Percentiles rank a stretch among this genome's conserved stretches.
Conservation (phyloP, 2,113 vertebrate genomes). For the Balaenoptera acutorostrata region DNA sequence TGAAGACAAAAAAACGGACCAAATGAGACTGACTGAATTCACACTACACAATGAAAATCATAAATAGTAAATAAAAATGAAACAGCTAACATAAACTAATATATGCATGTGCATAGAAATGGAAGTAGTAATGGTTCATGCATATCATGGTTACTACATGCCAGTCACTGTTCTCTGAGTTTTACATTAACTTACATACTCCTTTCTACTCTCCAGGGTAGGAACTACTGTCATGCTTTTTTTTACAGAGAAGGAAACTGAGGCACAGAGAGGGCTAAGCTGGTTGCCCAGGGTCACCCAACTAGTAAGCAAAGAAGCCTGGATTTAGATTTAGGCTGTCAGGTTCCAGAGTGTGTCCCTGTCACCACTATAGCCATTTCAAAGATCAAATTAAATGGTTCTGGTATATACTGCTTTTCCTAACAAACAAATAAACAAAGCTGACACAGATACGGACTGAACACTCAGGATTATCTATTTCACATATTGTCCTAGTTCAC, state of each 20-base stretch:
- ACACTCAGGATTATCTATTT: neutral
- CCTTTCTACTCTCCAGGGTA: neutral
- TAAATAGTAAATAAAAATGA: neutral
- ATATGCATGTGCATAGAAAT: neutral
- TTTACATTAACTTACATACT: neutral
- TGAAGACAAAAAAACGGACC: neutral
- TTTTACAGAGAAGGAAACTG: neutral
- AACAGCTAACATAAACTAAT: neutral
- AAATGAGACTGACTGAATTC: neutral
- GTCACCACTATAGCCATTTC: neutral
- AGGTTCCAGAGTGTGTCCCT: neutral
- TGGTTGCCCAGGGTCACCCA: too few relatives aligned
- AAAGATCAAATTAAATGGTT: neutral
- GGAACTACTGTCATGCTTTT: neutral
- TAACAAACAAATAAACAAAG: neutral
- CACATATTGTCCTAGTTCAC: neutral
- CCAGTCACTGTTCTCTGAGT: neutral
- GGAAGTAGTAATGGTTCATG: neutral
- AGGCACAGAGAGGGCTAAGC: neutral
- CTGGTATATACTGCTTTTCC: neutral
- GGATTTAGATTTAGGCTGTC: neutral
- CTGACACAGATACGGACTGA: neutral
- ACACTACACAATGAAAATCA: neutral
- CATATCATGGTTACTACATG: rapidly evolving
- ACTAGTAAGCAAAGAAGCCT: neutral